Conservation (phyloP, 2,113 vertebrate genomes). For the Castor canadensis region DNA sequence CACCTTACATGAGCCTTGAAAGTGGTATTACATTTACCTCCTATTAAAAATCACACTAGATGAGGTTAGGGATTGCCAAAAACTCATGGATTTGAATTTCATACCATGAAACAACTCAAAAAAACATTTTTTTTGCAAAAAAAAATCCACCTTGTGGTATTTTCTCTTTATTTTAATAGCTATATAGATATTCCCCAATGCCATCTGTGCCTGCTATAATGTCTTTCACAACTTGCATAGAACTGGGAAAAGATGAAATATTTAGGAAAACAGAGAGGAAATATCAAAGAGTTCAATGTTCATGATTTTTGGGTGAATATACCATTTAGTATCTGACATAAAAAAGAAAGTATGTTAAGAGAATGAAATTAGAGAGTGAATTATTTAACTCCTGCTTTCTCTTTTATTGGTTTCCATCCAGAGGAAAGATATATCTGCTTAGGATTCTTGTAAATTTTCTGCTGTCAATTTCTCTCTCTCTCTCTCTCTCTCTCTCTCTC, state of each 20-base stretch:
- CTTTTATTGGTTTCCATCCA: not conserved
- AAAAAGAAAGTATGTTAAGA: not conserved
- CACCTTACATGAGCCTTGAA: not conserved
- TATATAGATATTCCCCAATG: conserved; percentile 9
- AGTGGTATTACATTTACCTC: not conserved
- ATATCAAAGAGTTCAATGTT: not conserved
- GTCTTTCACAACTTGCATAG: not conserved
- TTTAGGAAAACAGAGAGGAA: not conserved
- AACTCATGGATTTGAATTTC: conserved; percentile 19
- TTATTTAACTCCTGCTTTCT: conserved; percentile 28
- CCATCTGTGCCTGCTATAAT: not conserved
- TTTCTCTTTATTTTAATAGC: conserved; percentile 47
- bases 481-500: not conserved
- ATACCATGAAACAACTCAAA: not conserved
- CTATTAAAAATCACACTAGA: not conserved
- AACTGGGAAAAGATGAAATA: conserved; percentile 10
- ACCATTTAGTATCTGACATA: not conserved
- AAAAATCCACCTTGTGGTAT: not conserved
- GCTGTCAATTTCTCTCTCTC: not conserved
- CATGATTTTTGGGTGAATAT: not conserved
- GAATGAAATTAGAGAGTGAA: not conserved
- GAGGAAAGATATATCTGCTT: not conserved
- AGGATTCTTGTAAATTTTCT: not conserved
- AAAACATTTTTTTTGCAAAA: not conserved
- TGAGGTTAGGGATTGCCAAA: not conserved